Conservation (phyloP, 2,113 vertebrate species). For the Neotoma lepida region DNA sequence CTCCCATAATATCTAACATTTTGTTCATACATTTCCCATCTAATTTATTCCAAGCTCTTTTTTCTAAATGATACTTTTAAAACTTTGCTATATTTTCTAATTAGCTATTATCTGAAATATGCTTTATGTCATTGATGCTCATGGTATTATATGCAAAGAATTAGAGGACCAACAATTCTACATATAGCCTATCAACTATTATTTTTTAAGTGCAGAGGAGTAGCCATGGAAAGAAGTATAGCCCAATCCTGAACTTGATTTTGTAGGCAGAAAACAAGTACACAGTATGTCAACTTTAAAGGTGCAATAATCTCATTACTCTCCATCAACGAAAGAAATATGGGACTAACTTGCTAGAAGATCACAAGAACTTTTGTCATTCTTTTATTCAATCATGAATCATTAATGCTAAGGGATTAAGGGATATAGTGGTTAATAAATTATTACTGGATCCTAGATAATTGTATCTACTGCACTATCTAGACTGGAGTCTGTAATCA, state of each 20-base stretch:
- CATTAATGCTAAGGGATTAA: not conserved
- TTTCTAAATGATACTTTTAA: not conserved
- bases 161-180: slow-evolving; percentile 12
- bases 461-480: not conserved
- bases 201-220: not conserved
- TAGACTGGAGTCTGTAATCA: not conserved
- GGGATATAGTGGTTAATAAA: not conserved
- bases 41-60: slow-evolving; percentile 37
- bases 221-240: not conserved
- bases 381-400: not conserved
- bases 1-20: slow-evolving; percentile 8
- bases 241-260: not conserved
- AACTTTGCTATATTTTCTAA: slow-evolving; percentile 39
- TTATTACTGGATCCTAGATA: not conserved
- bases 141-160: slow-evolving; percentile 3
- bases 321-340: not conserved
- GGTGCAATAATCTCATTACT: slow-evolving; percentile 27
- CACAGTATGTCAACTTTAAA: not conserved
- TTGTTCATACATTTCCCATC: slow-evolving; percentile 33
- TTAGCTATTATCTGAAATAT: slow-evolving; percentile 44
- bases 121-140: not conserved
- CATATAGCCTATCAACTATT: not conserved
- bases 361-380: not conserved
- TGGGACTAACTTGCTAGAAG: not conserved
- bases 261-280: slow-evolving; percentile 24